Percentiles rank a stretch among this genome's conserved stretches.
phyloP scores from a whole-genome alignment of 2,797 vertebrate genomes.

The Pipistrellus nathusii region DNA sequence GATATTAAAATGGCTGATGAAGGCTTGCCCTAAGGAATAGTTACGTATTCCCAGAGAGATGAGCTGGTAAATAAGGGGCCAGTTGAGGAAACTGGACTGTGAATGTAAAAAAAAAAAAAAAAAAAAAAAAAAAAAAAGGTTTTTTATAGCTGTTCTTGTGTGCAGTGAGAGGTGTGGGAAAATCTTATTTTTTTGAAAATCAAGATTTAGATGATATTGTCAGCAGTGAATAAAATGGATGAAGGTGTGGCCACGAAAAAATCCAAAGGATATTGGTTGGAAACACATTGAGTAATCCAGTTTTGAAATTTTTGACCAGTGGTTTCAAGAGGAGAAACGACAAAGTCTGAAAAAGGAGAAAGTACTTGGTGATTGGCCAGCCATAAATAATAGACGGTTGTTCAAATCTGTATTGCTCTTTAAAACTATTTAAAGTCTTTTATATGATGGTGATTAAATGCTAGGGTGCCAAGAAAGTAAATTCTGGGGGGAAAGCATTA shows the following conservation, averaged over 20 bases:
- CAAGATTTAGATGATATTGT: conserved; percentile 41
- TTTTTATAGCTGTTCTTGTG: neutral
- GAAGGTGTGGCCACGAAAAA: conserved; percentile 35
- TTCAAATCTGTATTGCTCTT: conserved; percentile 34
- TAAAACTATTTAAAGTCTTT: conserved; percentile 25
- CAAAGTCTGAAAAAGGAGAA: conserved; percentile 37
- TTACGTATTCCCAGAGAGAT: neutral
- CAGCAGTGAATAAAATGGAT: conserved; percentile 22
- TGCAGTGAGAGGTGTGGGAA: neutral
- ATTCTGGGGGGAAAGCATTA: conserved; percentile 39
- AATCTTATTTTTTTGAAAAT: conserved; percentile 17
- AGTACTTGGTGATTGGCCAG: conserved; percentile 8
- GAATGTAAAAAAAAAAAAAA: neutral
- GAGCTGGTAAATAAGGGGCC: neutral
- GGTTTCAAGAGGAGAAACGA: conserved; percentile 31
- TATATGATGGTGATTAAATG: neutral
- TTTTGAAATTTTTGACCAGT: conserved; percentile 54
- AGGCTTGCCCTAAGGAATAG: neutral
- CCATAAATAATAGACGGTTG: neutral
- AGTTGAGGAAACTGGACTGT: neutral
- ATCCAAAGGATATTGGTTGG: neutral
- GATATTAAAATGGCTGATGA: neutral
- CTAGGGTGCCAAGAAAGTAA: neutral
- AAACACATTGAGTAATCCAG: neutral
- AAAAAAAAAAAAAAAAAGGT: neutral